Evolutionary conservation across 2,797 vertebrate genomes (phyloP), one percentile per base, ranked within the genome.

Genomic region (Phrynocephalus guinanensis): DNA sequence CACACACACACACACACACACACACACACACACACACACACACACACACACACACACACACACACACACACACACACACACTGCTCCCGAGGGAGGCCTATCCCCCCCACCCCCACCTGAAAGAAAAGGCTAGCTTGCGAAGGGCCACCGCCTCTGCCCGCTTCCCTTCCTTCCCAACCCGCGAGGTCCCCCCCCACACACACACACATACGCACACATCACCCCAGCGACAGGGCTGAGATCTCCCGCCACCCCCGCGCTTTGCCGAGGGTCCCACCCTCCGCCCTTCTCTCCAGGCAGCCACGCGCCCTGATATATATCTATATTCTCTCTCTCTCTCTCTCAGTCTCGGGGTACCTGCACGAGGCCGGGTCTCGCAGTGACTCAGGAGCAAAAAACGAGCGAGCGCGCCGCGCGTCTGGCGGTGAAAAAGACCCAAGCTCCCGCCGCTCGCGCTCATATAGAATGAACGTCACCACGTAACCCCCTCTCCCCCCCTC

Each of bases 401-500:
- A 67, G 91, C 95, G 96, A 96, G 97, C 94, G 96, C 96, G 97
- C 98, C 97, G 97, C 96, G 97, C 97, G 95, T 97, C 98, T 97
- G 98, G 98, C 98, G 98, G 97, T 98, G 97, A 98, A 98, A 72
- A 97, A 96, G 97, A 97, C 98, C 96, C 96, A 84, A 94, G 97
- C 97, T 96, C 98, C 97, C 98, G 98, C 98, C 97, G 98, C 98
- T 96, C 95, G 98, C 98, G 97, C 98, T 98, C 98, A 98, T 99
- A 99, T 99, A 99, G 97, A 98, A 97, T 95, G 93, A 91, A 97
- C 98, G 98, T 99, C 98, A 98, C 97, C 97, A 98, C 98, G 98
- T 97, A 98, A 96, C 94, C 92, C 92, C 95, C 87, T 81, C 8
- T 79, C 91, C n/a, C 89, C 91, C 92, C n/a, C 89, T 91, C 92